A percentile compares a stretch with the other conserved stretches of the same genome.
Evolutionary conservation across 2,797 vertebrate species (phyloP).

Genomic region (Neosilurus mollespiculum): DNA sequence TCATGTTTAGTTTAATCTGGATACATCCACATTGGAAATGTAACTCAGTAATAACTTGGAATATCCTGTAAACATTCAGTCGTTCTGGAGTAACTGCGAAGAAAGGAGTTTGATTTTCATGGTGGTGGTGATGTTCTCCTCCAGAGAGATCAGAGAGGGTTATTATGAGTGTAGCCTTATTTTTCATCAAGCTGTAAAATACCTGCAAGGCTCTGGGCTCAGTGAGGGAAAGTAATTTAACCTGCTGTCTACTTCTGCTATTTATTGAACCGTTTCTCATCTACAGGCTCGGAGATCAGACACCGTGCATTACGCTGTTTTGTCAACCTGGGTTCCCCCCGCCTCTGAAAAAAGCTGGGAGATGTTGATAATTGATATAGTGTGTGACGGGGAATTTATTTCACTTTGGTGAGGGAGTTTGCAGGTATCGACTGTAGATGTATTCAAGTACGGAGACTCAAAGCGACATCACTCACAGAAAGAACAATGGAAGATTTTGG

Average conservation of each 20-base stretch:
- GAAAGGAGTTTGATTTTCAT: background rate
- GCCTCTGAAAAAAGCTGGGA: background rate
- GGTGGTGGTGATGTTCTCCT: background rate
- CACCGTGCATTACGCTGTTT: background rate
- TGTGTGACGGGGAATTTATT: background rate
- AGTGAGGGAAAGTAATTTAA: conserved; percentile 21
- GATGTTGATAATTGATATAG: conserved; percentile 29
- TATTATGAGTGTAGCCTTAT: conserved; percentile 36
- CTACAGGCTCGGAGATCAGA: conserved; percentile 4
- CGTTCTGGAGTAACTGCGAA: background rate
- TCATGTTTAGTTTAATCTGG: background rate
- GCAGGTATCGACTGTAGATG: too few relatives aligned
- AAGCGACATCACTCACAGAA: background rate
- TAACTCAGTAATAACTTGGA: background rate
- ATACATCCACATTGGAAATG: background rate
- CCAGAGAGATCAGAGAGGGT: background rate
- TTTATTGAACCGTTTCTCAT: conserved; percentile 43
- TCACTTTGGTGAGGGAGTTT: background rate
- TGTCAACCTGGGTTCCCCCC: background rate
- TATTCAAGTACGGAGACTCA: background rate
- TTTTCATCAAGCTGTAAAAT: conserved; percentile 48
- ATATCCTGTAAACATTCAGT: background rate
- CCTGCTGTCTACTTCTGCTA: conserved; percentile 25
- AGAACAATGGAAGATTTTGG: background rate
- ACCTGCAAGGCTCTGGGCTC: conserved; percentile 12